Conservation (phyloP, 2,888 invertebrate genomes). For the Desoria tigrina region DNA sequence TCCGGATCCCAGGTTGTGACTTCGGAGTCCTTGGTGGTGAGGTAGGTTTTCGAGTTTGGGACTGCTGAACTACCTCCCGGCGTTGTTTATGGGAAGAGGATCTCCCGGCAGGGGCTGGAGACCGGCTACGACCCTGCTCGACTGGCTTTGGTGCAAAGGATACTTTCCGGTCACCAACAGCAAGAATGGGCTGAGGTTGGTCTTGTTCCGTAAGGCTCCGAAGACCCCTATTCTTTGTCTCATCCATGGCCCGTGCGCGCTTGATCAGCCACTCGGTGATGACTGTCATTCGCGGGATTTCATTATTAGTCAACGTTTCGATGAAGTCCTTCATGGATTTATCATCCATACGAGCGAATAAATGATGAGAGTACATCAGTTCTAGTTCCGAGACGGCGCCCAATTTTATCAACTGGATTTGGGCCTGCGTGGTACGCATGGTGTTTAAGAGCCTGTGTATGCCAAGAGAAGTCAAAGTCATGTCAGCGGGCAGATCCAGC, state of each 20-base stretch:
- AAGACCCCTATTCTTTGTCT: no score
- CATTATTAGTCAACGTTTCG: constrained; percentile 3
- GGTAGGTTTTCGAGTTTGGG: no score
- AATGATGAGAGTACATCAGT: constrained; percentile 13
- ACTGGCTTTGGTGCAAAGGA: no score
- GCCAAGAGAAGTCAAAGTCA: constrained; percentile 6
- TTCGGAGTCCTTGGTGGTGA: no score
- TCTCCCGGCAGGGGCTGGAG: no score
- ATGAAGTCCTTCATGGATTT: constrained; percentile 16
- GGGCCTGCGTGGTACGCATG: constrained; percentile 23
- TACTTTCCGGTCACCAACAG: no score
- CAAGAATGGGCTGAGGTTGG: no score
- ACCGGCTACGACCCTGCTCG: no score
- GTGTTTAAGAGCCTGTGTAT: constrained; percentile 16
- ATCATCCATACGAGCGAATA: constrained; percentile 12
- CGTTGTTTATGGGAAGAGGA: no score
- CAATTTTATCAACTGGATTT: constrained; percentile 5
- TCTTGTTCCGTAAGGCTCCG: no score
- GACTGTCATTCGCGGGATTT: not conserved
- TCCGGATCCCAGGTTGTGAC: no score
- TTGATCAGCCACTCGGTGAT: not conserved
- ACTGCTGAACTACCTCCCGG: no score
- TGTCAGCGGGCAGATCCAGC: constrained; percentile 14
- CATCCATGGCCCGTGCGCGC: constrained; percentile 12
- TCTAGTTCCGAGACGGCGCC: not conserved